Evolutionary conservation across 2,797 vertebrate species (phyloP).

Genomic region (Apodemus agrarius): DNA sequence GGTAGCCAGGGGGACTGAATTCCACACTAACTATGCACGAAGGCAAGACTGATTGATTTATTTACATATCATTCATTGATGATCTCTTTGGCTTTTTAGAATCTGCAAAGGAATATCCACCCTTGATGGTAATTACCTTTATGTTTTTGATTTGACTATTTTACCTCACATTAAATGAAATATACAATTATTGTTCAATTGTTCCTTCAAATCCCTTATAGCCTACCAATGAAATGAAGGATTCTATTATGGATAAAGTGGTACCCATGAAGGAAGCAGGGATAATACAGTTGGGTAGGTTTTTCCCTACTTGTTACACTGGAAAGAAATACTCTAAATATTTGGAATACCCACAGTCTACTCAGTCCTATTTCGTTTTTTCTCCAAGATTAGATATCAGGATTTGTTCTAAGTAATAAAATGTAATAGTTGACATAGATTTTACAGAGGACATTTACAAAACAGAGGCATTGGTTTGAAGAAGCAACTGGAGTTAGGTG

Average conservation of each 20-base stretch:
- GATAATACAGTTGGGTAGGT: background rate
- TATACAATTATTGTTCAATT: background rate
- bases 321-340: background rate
- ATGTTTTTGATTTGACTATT: background rate
- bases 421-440: background rate
- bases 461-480: background rate
- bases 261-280: background rate
- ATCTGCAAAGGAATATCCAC: background rate
- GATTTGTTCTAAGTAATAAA: background rate
- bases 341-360: background rate
- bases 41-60: rapidly evolving
- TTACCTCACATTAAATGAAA: background rate
- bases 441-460: background rate
- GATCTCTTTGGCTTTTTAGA: background rate
- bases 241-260: background rate
- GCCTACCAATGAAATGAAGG: background rate
- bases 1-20: background rate
- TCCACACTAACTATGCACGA: background rate
- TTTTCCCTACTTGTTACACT: background rate
- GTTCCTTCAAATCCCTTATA: background rate
- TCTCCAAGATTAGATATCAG: background rate
- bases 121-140: background rate
- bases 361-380: background rate
- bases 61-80: background rate
- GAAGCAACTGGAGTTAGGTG: background rate